Evolutionary conservation across 2,113 vertebrate genomes (phyloP).

Genomic region (Podarcis cretensis): DNA sequence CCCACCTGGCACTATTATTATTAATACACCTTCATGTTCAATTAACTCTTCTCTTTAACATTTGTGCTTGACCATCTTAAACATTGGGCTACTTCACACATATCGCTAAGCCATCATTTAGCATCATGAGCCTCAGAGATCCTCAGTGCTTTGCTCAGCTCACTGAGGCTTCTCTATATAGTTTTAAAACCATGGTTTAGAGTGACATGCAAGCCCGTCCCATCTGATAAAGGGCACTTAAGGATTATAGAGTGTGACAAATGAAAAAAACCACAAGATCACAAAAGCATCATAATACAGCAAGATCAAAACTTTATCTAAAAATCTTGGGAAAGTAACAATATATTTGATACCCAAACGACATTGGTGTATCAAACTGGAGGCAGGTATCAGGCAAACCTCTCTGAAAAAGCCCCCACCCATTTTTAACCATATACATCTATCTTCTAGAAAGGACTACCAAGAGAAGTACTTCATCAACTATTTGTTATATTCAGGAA

Average conservation of each 20-base stretch:
- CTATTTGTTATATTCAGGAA: not conserved
- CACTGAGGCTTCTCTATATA: no score
- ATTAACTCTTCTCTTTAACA: not conserved
- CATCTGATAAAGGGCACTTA: not conserved
- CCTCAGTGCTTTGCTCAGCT: no score
- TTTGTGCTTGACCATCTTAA: not conserved
- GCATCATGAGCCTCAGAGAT: no score
- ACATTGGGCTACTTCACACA: no score
- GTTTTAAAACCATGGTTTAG: no score
- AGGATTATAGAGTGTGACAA: not conserved
- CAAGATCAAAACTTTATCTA: not conserved
- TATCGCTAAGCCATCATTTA: no score
- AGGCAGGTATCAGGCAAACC: not conserved
- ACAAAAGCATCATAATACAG: not conserved
- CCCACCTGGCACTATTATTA: not conserved
- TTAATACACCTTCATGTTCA: not conserved
- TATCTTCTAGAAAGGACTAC: not conserved
- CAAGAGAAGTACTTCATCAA: not conserved
- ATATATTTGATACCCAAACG: not conserved
- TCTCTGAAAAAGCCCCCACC: not conserved
- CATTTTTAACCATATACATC: not conserved
- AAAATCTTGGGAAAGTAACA: not conserved
- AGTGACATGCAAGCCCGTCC: no score
- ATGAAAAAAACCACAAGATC: not conserved
- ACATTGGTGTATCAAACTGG: no score